Base-by-base conservation (phyloP, 2,113 vertebrate species). In the Hippocampus mohnikei region DNA sequence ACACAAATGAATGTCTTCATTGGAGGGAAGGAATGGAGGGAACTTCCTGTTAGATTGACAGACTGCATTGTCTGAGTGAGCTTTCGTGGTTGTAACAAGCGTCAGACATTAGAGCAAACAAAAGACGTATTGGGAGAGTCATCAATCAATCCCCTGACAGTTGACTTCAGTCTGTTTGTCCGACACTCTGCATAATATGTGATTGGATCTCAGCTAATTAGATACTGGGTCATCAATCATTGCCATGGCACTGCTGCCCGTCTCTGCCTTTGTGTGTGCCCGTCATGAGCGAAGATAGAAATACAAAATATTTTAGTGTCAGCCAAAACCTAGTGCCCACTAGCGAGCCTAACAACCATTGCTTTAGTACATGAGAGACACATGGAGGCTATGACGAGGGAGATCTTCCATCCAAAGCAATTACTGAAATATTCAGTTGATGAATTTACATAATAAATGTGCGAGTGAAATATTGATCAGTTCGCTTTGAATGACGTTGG, bases 201-300 rank as follows among this genome's bases (percentile, higher is more conserved):
- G 96, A 97, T 98, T 95, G 95, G 94, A 98, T 99, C 96, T 94
- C 93, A 94, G 96, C 98, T 98, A 99, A 99, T 99, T 99, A 99
- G 96, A 97, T 96, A 97, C 96, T 96, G 94, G 95, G 96, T 98
- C 93, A 99, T 99, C 97, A 98, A 98, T 99, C 97, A 99, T 96
- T 97, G 96, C 96, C 97, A 98, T 99, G 97, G 94, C 94, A 92
- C 93, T 90, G 92, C 94, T 91, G 79, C 75, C 84, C 71, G 84
- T 84, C 80, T 82, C 83, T 85, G 86, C 89, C 81, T 84, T 85
- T 74, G 87, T 88, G 81, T 88, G 86, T 87, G 90, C 83, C 88
- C 63, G 87, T 91, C 89, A 86, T 81, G 81, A 90, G 90, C 88
- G 77, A 69, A 85, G 83, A 85, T 88, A 86, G 89, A 81, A 87